Evolutionary conservation across 2,888 invertebrate species (phyloP).

Genomic region (Mycogona germanica): DNA sequence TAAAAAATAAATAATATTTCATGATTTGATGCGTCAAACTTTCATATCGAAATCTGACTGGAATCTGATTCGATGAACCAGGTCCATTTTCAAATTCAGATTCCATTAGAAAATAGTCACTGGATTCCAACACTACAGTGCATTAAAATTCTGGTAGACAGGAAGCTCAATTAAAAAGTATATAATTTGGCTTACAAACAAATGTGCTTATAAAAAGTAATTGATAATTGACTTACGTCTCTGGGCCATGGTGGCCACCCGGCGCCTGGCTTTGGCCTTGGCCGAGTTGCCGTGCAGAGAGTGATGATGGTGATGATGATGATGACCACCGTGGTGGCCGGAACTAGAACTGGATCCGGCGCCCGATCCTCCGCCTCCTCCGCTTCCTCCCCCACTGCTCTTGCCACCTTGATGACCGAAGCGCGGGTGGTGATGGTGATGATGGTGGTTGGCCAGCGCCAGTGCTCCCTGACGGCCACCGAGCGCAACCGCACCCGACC

Average conservation of each 20-base stretch:
- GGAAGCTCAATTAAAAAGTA: too few species aligned
- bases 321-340: background rate
- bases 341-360: conserved; percentile 3
- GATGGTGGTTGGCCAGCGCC: conserved; percentile 12
- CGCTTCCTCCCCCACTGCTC: background rate
- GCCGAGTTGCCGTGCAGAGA: background rate
- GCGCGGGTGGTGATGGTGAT: conserved; percentile 9
- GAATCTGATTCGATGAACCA: too few species aligned
- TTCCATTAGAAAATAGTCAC: too few species aligned
- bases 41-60: too few species aligned
- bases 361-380: conserved; percentile 5
- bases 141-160: too few species aligned
- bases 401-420: conserved; percentile 5
- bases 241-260: conserved; percentile 83
- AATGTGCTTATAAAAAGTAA: too few species aligned
- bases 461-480: background rate
- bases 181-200: too few species aligned
- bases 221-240: conserved; percentile 3
- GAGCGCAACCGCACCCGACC: conserved; percentile 5
- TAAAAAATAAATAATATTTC: too few species aligned
- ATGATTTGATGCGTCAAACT: too few species aligned
- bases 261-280: conserved; percentile 55
- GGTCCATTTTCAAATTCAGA: too few species aligned
- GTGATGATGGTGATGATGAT: too few species aligned
- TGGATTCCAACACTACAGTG: too few species aligned